phyloP scores from a whole-genome alignment of 2,797 vertebrate genomes.

The Cossypha caffra region DNA sequence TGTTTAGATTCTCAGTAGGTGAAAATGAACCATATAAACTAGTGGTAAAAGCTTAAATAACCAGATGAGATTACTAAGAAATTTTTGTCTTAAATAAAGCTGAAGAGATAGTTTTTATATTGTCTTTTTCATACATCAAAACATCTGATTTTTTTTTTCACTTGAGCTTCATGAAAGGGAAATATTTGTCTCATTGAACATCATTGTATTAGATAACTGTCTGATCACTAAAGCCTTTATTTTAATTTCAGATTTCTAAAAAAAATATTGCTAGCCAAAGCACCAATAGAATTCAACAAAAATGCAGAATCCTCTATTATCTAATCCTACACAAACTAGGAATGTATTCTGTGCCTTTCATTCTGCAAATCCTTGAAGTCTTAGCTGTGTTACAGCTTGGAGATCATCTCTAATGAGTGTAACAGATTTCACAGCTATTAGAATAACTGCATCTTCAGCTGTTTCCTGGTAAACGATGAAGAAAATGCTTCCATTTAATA shows the following conservation, averaged over 20 bases:
- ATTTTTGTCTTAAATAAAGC: background rate
- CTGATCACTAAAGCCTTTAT: background rate
- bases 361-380: background rate
- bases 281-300: background rate
- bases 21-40: background rate
- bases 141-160: background rate
- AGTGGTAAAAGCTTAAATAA: background rate
- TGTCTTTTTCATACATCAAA: background rate
- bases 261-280: background rate
- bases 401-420: background rate
- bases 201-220: background rate
- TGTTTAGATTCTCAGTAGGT: background rate
- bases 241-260: background rate
- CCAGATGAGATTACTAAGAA: background rate
- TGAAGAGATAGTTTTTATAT: background rate
- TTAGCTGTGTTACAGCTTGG: background rate
- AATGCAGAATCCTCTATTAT: background rate
- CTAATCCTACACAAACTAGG: background rate
- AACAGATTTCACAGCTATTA: background rate
- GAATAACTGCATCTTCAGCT: background rate
- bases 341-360: background rate
- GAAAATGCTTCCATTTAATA: background rate
- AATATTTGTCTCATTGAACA: background rate
- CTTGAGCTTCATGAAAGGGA: background rate
- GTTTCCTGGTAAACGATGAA: background rate